Conservation (phyloP, 2,888 invertebrate species). For the Nomada fucata region DNA sequence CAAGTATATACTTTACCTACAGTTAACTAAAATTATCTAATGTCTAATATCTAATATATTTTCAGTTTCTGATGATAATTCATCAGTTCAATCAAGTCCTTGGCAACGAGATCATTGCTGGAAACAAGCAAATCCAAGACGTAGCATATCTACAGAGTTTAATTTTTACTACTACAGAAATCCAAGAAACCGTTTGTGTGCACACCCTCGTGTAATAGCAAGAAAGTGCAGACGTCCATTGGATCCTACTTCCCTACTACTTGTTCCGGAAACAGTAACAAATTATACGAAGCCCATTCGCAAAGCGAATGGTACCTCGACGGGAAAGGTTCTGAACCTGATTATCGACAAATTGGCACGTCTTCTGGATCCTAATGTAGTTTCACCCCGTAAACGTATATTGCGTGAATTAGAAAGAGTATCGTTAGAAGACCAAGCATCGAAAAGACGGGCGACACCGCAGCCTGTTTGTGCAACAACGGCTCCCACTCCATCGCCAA, state of each 20-base stretch:
- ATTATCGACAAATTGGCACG: slow-evolving; percentile 82
- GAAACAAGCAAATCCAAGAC: slow-evolving; percentile 92
- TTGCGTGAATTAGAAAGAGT: slow-evolving; percentile 92
- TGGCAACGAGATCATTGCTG: slow-evolving; percentile 96
- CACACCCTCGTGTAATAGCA: slow-evolving; percentile 84
- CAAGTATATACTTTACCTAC: not conserved
- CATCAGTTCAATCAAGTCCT: slow-evolving; percentile 95
- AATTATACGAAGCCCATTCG: slow-evolving; percentile 68
- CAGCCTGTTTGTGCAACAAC: slow-evolving; percentile 74
- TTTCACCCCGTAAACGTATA: slow-evolving; percentile 93
- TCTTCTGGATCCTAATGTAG: slow-evolving; percentile 86
- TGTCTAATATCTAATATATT: slow-evolving; percentile 59
- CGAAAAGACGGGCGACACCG: slow-evolving; percentile 85
- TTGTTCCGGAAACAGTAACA: slow-evolving; percentile 69
- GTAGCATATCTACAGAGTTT: slow-evolving; percentile 90
- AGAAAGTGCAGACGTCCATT: slow-evolving; percentile 89
- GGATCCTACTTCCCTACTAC: slow-evolving; percentile 83
- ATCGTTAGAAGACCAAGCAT: slow-evolving; percentile 88
- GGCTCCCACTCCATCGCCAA: slow-evolving; percentile 77
- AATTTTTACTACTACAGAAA: slow-evolving; percentile 89
- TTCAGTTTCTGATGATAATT: slow-evolving; percentile 94
- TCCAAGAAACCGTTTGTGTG: slow-evolving; percentile 84
- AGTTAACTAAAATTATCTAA: not conserved
- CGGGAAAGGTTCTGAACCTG: slow-evolving; percentile 78
- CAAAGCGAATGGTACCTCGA: slow-evolving; percentile 72